Percentiles rank a stretch among this genome's conserved stretches.
phyloP scores from a whole-genome alignment of 1,140 invertebrate genomes.

The Brachystomella parvula region DNA sequence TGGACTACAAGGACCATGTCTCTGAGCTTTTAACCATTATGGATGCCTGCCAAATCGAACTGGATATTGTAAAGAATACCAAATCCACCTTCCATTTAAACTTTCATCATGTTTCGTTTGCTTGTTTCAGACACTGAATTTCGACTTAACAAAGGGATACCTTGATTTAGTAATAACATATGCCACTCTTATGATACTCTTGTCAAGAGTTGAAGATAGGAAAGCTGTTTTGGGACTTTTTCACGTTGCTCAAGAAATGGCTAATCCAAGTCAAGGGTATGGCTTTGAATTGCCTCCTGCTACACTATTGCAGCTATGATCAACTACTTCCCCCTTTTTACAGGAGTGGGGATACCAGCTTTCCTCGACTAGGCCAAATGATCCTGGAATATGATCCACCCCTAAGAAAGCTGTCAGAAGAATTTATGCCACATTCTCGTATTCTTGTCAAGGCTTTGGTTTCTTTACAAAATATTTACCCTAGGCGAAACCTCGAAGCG shows the following conservation, averaged over 20 bases:
- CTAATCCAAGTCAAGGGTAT: constrained; percentile 65
- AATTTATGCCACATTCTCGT: constrained; percentile 91
- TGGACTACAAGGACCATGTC: constrained; percentile 98
- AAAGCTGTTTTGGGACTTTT: constrained; percentile 95
- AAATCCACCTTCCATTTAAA: too few species aligned
- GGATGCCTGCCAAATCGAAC: constrained; percentile 87
- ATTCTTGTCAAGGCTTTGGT: constrained; percentile 72
- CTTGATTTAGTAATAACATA: constrained; percentile 90
- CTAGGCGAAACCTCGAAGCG: constrained; percentile 79
- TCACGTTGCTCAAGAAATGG: constrained; percentile 95
- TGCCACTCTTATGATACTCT: constrained; percentile 87
- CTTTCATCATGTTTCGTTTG: too few species aligned
- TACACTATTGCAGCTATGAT: too few species aligned
- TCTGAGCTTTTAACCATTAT: constrained; percentile 94
- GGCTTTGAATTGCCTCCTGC: too few species aligned
- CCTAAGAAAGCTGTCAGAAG: constrained; percentile 90
- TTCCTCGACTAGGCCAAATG: constrained; percentile 90
- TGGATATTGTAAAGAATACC: constrained; percentile 71
- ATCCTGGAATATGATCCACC: constrained; percentile 96
- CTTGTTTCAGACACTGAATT: constrained; percentile 68
- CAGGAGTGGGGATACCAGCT: constrained; percentile 62
- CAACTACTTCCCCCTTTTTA: neutral
- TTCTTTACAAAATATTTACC: constrained; percentile 80
- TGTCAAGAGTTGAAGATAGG: constrained; percentile 93
- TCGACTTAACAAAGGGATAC: constrained; percentile 92